These are phyloP conservation scores for Drosophila imparisetae DNA, from an alignment of 2,888 invertebrate genomes.

Conservation along the genomic window DNA sequence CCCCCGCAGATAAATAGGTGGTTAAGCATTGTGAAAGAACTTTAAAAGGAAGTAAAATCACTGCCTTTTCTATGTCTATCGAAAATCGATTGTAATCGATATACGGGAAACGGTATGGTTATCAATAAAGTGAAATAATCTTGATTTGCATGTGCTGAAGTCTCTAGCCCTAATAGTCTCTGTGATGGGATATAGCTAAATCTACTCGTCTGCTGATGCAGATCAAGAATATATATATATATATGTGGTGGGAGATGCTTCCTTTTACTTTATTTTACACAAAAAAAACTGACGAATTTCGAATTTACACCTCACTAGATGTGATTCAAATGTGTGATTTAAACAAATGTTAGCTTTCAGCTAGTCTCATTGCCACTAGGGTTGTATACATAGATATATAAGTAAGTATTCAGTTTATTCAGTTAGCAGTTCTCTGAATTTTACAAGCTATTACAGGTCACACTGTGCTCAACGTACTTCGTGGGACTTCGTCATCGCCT, in stretches of 20 bases:
- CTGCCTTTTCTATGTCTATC: too few species aligned
- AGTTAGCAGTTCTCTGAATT: not conserved
- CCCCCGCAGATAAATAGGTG: too few species aligned
- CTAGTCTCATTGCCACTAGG: not conserved
- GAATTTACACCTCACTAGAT: not conserved
- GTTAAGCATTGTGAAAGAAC: too few species aligned
- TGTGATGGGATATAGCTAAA: too few species aligned
- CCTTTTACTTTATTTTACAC: not conserved
- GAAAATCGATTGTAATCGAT: not conserved
- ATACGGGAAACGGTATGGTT: not conserved
- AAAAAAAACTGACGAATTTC: not conserved
- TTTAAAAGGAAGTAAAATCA: too few species aligned
- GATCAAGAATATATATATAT: not conserved
- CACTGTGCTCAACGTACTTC: conserved; percentile 14
- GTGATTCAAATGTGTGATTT: not conserved
- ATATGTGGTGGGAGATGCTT: not conserved
- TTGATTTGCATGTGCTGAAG: not conserved
- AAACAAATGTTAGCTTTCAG: not conserved
- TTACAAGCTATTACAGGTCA: conserved; percentile 2
- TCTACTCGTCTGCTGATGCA: too few species aligned
- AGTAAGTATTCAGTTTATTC: not conserved
- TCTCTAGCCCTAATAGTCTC: too few species aligned
- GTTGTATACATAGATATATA: not conserved
- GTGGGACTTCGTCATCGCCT: conserved; percentile 4
- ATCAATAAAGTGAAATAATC: too few species aligned